Percentiles rank a stretch among this genome's conserved stretches.
These are phyloP conservation scores for Noctua fimbriata DNA, from an alignment of 2,888 invertebrate genomes.

Conservation along the genomic window DNA sequence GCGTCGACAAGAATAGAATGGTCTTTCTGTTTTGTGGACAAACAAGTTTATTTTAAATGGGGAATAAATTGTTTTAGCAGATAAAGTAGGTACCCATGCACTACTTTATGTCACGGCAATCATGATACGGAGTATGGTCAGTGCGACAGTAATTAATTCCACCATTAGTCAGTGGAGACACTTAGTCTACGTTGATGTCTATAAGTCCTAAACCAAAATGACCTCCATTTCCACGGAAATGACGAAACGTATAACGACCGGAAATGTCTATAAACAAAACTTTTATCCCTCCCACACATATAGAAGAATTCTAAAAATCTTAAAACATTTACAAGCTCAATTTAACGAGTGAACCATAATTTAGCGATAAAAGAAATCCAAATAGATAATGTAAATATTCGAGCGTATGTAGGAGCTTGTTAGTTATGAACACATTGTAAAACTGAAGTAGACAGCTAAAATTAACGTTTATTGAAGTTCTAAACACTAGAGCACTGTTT, in stretches of 20 bases:
- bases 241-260: constrained; percentile 30
- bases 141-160: background rate
- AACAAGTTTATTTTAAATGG: constrained; percentile 28
- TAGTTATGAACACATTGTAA: constrained; percentile 47
- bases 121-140: background rate
- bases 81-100: background rate
- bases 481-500: constrained; percentile 31
- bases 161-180: background rate
- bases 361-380: constrained; percentile 54
- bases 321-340: constrained; percentile 15
- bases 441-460: constrained; percentile 48
- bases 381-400: constrained; percentile 57
- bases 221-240: constrained; percentile 21
- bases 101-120: background rate
- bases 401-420: constrained; percentile 23
- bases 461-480: constrained; percentile 39
- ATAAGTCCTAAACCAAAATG: background rate
- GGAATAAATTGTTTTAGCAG: background rate
- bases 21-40: constrained; percentile 10
- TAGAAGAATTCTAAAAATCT: constrained; percentile 36
- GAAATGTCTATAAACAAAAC: constrained; percentile 27
- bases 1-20: constrained; percentile 35
- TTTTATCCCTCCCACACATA: constrained; percentile 10
- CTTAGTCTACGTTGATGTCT: too few species aligned
- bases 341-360: constrained; percentile 55